Evolutionary conservation across 2,888 invertebrate genomes (phyloP).

Genomic region (Pachydiplax longipennis): DNA sequence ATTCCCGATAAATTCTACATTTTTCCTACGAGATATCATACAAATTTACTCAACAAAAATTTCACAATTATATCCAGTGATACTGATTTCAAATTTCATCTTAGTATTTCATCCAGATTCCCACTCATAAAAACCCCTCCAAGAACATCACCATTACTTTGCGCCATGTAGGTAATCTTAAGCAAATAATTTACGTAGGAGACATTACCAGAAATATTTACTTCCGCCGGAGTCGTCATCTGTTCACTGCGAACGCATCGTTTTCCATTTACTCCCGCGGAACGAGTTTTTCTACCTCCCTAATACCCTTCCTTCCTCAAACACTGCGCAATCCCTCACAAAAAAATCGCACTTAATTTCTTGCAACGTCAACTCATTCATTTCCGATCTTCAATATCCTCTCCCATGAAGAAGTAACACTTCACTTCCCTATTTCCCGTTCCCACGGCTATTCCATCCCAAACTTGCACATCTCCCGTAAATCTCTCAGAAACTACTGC

Average conservation of each 20-base stretch:
- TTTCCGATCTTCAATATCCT: background rate
- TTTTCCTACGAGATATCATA: no score
- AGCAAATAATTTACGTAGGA: no score
- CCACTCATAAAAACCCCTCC: no score
- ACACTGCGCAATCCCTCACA: background rate
- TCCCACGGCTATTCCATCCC: background rate
- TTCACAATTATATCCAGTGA: no score
- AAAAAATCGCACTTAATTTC: background rate
- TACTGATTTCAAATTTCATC: no score
- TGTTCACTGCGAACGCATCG: background rate
- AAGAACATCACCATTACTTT: no score
- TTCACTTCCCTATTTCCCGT: background rate
- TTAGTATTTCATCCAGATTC: no score
- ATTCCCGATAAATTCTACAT: no score
- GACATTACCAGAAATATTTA: no score
- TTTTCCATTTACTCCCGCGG: background rate
- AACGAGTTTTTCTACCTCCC: background rate
- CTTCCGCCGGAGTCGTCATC: background rate
- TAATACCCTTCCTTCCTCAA: background rate
- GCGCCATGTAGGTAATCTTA: no score
- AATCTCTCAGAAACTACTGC: background rate
- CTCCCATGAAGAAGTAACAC: background rate
- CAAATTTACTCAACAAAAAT: no score
- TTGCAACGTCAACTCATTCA: background rate
- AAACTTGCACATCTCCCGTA: background rate